Evolutionary conservation across 2,113 vertebrate genomes (phyloP).

Genomic region (Planiliza haematocheilus): DNA sequence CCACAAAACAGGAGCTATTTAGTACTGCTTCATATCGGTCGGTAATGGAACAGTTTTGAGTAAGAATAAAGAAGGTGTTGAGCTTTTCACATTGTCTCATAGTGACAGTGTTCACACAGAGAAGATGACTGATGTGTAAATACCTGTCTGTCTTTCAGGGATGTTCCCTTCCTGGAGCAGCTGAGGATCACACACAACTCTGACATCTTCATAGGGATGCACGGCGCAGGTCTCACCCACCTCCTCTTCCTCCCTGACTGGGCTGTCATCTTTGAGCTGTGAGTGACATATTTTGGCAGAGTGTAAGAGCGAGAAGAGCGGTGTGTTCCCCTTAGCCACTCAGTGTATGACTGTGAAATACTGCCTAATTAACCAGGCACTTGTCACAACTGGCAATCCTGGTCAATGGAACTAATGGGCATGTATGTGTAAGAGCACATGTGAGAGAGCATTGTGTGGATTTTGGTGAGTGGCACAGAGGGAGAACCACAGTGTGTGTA

Average conservation of each 20-base stretch:
- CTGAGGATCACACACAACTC: slow-evolving; percentile 94
- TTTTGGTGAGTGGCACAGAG: slow-evolving; percentile 26
- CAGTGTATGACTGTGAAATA: slow-evolving; percentile 65
- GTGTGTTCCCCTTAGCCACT: slow-evolving; percentile 52
- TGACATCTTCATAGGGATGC: slow-evolving; percentile 98
- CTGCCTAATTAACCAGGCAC: slow-evolving; percentile 76
- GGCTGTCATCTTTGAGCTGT: slow-evolving; percentile 98
- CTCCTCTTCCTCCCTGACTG: slow-evolving; percentile 98
- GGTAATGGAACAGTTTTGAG: background rate
- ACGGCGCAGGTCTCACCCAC: slow-evolving; percentile 96
- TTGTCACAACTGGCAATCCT: slow-evolving; percentile 67
- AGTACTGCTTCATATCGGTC: slow-evolving; percentile 2
- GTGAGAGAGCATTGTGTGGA: slow-evolving; percentile 21
- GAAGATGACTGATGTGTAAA: slow-evolving; percentile 36
- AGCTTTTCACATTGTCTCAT: slow-evolving; percentile 3
- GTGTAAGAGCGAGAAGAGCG: slow-evolving; percentile 17
- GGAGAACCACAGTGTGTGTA: slow-evolving; percentile 20
- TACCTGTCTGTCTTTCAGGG: slow-evolving; percentile 79
- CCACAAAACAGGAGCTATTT: slow-evolving; percentile 7
- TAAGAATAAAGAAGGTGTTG: slow-evolving; percentile 21
- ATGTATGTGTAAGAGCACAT: background rate
- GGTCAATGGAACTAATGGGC: slow-evolving; percentile 26
- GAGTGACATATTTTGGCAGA: slow-evolving; percentile 73
- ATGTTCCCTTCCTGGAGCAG: slow-evolving; percentile 92
- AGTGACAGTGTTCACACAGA: slow-evolving; percentile 11